phyloP scores from a whole-genome alignment of 2,797 vertebrate species.

The Macropodus opercularis region DNA sequence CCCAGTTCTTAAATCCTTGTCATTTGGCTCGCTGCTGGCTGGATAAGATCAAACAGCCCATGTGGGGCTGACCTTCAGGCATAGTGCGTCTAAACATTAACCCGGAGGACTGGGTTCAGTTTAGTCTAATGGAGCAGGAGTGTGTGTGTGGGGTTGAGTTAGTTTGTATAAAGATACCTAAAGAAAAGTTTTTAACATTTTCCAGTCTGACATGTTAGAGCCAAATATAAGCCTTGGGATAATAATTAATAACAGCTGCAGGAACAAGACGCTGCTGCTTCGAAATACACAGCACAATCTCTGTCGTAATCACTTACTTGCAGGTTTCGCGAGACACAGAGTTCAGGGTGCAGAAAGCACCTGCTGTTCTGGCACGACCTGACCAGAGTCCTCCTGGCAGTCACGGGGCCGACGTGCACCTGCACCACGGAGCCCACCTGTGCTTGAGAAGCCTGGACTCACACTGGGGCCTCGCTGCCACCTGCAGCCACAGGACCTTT shows the following conservation, averaged over 20 bases:
- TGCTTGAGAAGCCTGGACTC: slow-evolving; percentile 6
- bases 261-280: slow-evolving; percentile 8
- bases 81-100: slow-evolving; percentile 81
- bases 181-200: slow-evolving; percentile 2
- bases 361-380: slow-evolving; percentile 38
- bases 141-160: slow-evolving; percentile 37
- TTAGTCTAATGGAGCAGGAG: slow-evolving; percentile 69
- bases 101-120: slow-evolving; percentile 63
- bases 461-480: slow-evolving; percentile 13
- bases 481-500: slow-evolving; percentile 37
- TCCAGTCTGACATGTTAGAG: slow-evolving; percentile 5
- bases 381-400: slow-evolving; percentile 49
- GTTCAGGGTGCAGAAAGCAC: slow-evolving; percentile 56
- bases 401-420: slow-evolving; percentile 31
- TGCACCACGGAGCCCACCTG: slow-evolving; percentile 55
- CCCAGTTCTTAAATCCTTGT: slow-evolving; percentile 43
- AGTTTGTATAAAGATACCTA: slow-evolving; percentile 15
- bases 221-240: slow-evolving; percentile 7
- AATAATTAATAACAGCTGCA: slow-evolving; percentile 13
- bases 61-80: slow-evolving; percentile 75
- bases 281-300: slow-evolving; percentile 27
- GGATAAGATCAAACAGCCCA: slow-evolving; percentile 72
- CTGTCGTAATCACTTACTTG: slow-evolving; percentile 27
- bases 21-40: slow-evolving; percentile 52
- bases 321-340: slow-evolving; percentile 22